Base-by-base conservation (phyloP, 2,113 vertebrate species). In the Fukomys damarensis region DNA sequence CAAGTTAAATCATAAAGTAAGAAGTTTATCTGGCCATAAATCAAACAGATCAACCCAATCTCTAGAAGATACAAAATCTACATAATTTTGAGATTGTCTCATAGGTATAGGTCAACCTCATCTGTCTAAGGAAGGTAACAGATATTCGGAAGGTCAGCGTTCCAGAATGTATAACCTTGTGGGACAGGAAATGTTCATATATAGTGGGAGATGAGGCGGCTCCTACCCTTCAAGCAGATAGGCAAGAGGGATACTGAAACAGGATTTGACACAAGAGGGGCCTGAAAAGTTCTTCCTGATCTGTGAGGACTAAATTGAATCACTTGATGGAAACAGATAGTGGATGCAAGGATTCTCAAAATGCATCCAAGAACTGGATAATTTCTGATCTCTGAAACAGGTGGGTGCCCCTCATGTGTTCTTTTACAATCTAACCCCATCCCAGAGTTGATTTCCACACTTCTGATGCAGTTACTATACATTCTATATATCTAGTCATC, bases 141-240 rank as follows among this genome's bases (percentile, higher is more conserved):
- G 22, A 1, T 13, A 4, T 3, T 20, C n/a, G 43, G 13, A 38
- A 6, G 30, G 30, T 4, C 80, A 3, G 8, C 24, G 20, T 3
- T 22, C 26, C 9, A 49, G n/a, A 52, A 63, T 13, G 3, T 0
- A 8, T 6, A 4, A 3, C 19, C 5, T 2, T 4, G 11, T 4
- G 0, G 63, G 28, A 38, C 38, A 59, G 84, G 38, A 61, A 30
- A 32, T 12, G 8, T 3, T 8, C 41, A 85, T 56, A 8, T 0
- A 14, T 1, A 1, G 0, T 6, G 7, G 86, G 30, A 26, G 43
- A 52, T 10, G 28, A 9, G 0, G 52, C 1, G 9, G 1, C 9
- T 24, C 52, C 52, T 41, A 28, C 16, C 17, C 0, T 19, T 35
- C 5, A 30, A 10, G 43, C 1, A 35, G 61, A 7, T 20, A 7